Evolutionary conservation across 2,797 vertebrate genomes (phyloP).

Genomic region (Dryobates pubescens): DNA sequence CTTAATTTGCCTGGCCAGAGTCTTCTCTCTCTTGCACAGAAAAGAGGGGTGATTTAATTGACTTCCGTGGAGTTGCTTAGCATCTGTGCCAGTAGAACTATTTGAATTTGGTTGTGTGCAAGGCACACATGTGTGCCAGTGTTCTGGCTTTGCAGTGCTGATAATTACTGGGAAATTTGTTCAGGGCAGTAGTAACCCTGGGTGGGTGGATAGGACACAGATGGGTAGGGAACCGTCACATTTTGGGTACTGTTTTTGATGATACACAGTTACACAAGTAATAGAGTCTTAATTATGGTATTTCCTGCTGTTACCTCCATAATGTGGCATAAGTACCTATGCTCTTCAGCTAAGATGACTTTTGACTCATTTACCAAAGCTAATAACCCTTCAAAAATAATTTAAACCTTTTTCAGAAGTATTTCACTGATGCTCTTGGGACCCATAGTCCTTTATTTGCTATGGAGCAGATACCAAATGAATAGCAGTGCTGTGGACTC

Average conservation of each 20-base stretch:
- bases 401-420: slow-evolving; percentile 24
- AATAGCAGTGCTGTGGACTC: slow-evolving; percentile 43
- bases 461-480: slow-evolving; percentile 12
- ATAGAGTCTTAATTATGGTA: not conserved
- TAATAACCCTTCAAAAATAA: slow-evolving; percentile 58
- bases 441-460: slow-evolving; percentile 51
- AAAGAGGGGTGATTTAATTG: slow-evolving; percentile 34
- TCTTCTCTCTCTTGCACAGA: not conserved
- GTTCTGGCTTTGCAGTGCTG: not conserved
- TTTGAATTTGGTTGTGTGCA: not conserved
- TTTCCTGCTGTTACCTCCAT: slow-evolving; percentile 30
- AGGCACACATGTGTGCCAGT: not conserved
- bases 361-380: slow-evolving; percentile 59
- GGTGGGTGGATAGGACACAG: not conserved
- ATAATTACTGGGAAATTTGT: not conserved
- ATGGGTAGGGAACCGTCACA: not conserved
- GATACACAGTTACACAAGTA: not conserved
- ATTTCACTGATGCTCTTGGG: slow-evolving; percentile 21
- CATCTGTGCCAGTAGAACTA: not conserved
- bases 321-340: slow-evolving; percentile 26
- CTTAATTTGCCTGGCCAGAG: slow-evolving; percentile 48
- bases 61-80: not conserved
- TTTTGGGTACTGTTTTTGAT: not conserved
- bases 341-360: slow-evolving; percentile 42
- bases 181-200: not conserved